Base-by-base conservation (phyloP, 2,888 invertebrate genomes). In the Lissonota sp. region DNA sequence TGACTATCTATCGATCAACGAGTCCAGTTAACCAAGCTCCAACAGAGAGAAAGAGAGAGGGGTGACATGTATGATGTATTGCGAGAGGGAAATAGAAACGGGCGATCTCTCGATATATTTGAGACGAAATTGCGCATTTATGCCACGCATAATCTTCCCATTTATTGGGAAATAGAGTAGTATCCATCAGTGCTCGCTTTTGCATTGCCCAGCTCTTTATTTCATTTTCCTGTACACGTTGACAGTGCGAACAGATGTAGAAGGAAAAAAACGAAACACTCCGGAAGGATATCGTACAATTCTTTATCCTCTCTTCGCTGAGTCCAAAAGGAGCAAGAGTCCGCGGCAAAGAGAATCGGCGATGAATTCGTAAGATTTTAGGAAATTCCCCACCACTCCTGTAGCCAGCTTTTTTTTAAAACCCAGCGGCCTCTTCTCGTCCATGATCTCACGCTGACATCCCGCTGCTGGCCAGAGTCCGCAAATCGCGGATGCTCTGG, bases 71-170 rank as follows among this genome's bases (percentile, higher is more conserved):
- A 26, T 26, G 26, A 26, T 26, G 26, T 26, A 26, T 26, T 26
- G 26, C 26, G 69, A 6, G 83, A 79, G 55, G 12, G 49, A 42
- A 39, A 40, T 46, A 40, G 62, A 74, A 81, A 82, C 51, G 84
- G 84, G 84, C 57, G 74, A 74, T 75, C 66, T 81, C 8, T 51
- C 76, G 58, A 76, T 26, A 26, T 26, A 88, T 87, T 88, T 84
- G 85, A 81, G 83, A 82, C 86, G 86, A 90, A 91, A 92, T 91
- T 90, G 91, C 89, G 88, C 90, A 91, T 92, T 92, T 92, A 92
- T 92, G 88, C 91, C 86, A 83, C 87, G 92, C 90, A 92, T 92
- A 92, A 92, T 92, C 88, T 88, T 76, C 83, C 90, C 89, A 92
- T 92, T 90, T 86, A 87, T 70, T 83, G 86, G 70, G 81, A 81